These are phyloP conservation scores for Babylonia areolata DNA, from an alignment of 1,140 invertebrate genomes.

Conservation along the genomic window DNA sequence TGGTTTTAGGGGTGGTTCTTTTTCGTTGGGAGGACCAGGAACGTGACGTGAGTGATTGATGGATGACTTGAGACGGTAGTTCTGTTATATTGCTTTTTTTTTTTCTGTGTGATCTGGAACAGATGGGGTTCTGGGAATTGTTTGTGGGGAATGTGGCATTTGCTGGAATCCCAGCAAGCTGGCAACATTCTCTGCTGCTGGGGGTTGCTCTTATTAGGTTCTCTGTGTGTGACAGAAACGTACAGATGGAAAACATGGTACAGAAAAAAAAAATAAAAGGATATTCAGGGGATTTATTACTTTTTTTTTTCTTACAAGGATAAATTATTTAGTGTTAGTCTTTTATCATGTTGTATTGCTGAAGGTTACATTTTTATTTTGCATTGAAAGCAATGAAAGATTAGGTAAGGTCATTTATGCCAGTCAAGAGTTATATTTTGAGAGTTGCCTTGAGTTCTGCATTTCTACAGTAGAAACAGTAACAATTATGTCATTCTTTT, in stretches of 20 bases:
- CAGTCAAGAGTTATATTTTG: no score
- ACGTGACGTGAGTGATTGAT: neutral
- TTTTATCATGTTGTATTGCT: no score
- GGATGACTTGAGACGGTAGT: neutral
- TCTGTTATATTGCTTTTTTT: neutral
- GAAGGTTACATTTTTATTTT: no score
- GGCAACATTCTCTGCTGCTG: neutral
- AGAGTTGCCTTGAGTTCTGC: no score
- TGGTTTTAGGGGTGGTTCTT: neutral
- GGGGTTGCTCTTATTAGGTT: no score
- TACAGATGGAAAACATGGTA: neutral
- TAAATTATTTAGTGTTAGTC: no score
- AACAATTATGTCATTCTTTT: neutral
- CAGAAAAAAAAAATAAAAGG: neutral
- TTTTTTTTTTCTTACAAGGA: neutral
- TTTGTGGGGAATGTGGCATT: neutral
- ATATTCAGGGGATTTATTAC: neutral
- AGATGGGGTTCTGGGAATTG: neutral
- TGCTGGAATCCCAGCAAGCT: neutral
- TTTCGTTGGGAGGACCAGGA: neutral
- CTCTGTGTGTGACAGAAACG: no score
- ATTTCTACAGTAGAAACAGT: no score
- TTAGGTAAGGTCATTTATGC: no score
- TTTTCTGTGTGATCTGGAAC: neutral
- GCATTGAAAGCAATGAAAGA: no score